A percentile compares a stretch with the other conserved stretches of the same genome.
Conservation (phyloP, 1,140 invertebrate genomes). For the Drosophila nigrodunni region DNA sequence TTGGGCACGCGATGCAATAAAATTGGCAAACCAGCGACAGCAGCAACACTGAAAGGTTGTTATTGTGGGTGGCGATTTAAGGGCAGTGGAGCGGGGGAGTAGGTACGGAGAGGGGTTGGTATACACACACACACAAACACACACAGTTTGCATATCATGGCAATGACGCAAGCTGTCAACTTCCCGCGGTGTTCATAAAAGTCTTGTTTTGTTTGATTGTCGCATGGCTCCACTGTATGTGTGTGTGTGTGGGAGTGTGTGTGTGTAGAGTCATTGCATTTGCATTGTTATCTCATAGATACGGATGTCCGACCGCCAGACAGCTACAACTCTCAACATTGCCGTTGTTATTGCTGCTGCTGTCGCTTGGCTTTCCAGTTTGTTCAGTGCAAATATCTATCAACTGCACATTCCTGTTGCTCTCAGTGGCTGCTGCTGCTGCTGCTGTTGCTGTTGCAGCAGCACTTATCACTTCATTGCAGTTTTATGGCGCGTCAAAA, state of each 20-base stretch:
- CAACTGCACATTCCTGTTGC: conserved; percentile 75
- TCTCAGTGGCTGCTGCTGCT: conserved; percentile 11
- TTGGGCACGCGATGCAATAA: conserved; percentile 79
- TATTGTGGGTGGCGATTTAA: not conserved
- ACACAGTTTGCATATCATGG: conserved; percentile 68
- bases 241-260: not conserved
- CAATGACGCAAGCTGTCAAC: conserved; percentile 83
- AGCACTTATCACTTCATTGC: conserved; percentile 82
- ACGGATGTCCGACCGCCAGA: conserved; percentile 66
- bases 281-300: conserved; percentile 80
- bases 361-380: conserved; percentile 26
- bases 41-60: conserved; percentile 5
- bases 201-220: conserved; percentile 79
- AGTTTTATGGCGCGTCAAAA: conserved; percentile 83
- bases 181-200: conserved; percentile 83
- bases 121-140: not conserved
- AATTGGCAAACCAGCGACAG: conserved; percentile 54
- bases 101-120: not conserved
- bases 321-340: conserved; percentile 47
- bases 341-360: conserved; percentile 40
- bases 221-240: conserved; percentile 29
- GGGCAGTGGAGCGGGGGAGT: too few relatives aligned
- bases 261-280: conserved; percentile 66
- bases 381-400: conserved; percentile 62
- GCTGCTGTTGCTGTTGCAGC: conserved; percentile 42